Conservation (phyloP, 2,797 vertebrate genomes). For the Percopsis omiscomaycus region DNA sequence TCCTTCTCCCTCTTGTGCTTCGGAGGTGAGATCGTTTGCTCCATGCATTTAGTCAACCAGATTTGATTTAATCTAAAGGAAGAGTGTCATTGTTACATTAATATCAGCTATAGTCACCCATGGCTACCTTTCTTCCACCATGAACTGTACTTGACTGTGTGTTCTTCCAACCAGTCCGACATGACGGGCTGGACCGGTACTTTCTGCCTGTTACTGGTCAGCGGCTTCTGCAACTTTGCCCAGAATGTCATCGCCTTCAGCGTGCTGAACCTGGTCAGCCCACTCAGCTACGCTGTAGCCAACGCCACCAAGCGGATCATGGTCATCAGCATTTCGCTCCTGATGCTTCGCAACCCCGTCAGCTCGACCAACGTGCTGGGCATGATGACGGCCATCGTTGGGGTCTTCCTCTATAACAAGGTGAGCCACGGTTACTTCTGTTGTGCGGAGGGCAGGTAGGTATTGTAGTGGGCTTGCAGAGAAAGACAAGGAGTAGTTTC, state of each 20-base stretch:
- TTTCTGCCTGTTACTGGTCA: slow-evolving; percentile 88
- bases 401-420: slow-evolving; percentile 98
- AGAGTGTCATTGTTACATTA: no score
- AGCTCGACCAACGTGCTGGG: slow-evolving; percentile 89
- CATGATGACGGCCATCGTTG: slow-evolving; percentile 96
- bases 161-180: slow-evolving; percentile 69
- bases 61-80: no score
- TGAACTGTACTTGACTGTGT: not conserved
- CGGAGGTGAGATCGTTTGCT: no score
- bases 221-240: slow-evolving; percentile 97
- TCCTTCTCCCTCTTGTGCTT: no score
- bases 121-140: not conserved
- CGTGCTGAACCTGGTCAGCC: slow-evolving; percentile 95
- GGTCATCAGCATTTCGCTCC: slow-evolving; percentile 93
- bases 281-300: slow-evolving; percentile 96
- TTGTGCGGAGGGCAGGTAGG: not conserved
- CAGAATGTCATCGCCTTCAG: slow-evolving; percentile 99
- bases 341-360: slow-evolving; percentile 95
- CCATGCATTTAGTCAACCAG: no score
- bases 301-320: slow-evolving; percentile 98
- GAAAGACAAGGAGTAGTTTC: no score
- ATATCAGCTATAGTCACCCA: no score
- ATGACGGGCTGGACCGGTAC: slow-evolving; percentile 85
- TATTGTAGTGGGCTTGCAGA: not conserved
- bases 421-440: slow-evolving; percentile 58